Percentiles rank a stretch among this genome's conserved stretches.
Evolutionary conservation across 92 coral and sea anemone species (phyloP).

Genomic region (Bergia puertoricense): DNA sequence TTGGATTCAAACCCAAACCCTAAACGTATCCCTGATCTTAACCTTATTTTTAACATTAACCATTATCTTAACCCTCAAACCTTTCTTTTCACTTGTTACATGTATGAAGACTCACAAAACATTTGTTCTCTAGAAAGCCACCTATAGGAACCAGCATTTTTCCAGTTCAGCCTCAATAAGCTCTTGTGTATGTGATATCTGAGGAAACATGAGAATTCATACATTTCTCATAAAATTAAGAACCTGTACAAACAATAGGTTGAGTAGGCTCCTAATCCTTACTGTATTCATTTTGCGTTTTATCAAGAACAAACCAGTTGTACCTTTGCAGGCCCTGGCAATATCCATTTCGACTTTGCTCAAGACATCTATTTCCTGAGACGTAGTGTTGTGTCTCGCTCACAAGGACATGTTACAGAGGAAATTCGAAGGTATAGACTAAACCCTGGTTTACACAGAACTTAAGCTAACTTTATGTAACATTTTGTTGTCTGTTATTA

Average conservation of each 20-base stretch:
- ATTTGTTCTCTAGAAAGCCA: neutral
- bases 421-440: conserved; percentile 5
- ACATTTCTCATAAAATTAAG: no score
- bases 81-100: no score
- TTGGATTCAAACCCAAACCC: no score
- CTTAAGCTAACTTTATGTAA: no score
- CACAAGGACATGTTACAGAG: neutral
- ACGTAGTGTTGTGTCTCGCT: conserved; percentile 13
- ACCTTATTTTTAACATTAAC: no score
- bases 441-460: neutral
- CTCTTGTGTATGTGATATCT: neutral
- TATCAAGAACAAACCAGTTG: neutral
- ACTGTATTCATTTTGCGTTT: neutral
- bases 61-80: no score
- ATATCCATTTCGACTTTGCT: conserved; percentile 89
- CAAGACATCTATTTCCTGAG: conserved; percentile 80
- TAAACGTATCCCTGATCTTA: no score
- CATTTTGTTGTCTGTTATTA: no score
- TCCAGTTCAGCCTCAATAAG: neutral
- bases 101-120: no score
- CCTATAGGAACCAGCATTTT: neutral
- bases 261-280: neutral
- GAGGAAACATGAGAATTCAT: neutral
- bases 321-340: conserved; percentile 80
- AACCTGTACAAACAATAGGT: no score